These are phyloP conservation scores for Auanema freiburgensis DNA, from an alignment of 2,888 invertebrate species.

Conservation along the genomic window DNA sequence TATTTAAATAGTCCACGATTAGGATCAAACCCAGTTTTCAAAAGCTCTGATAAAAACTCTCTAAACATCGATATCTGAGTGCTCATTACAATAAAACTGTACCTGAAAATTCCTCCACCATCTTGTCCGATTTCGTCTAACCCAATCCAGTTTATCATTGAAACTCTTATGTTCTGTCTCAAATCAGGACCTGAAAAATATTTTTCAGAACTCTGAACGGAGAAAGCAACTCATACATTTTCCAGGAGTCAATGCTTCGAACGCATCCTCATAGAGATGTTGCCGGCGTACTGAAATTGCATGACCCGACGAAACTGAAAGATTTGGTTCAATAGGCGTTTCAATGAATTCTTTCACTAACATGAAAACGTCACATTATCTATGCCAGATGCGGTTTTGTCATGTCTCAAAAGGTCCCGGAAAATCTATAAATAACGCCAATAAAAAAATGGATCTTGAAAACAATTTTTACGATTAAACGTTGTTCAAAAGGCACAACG, in stretches of 20 bases:
- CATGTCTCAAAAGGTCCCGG: conserved; percentile 67
- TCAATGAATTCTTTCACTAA: too few species aligned
- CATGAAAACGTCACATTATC: background rate
- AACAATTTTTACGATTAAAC: conserved; percentile 68
- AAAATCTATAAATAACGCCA: conserved; percentile 64
- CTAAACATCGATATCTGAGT: too few species aligned
- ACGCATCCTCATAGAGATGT: conserved; percentile 97
- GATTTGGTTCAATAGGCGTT: too few species aligned
- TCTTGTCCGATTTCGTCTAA: conserved; percentile 94
- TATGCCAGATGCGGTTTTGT: conserved; percentile 73
- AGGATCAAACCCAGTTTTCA: conserved; percentile 70
- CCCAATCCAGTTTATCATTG: conserved; percentile 79
- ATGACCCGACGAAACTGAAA: background rate
- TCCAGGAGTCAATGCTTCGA: conserved; percentile 79
- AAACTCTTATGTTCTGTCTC: conserved; percentile 77
- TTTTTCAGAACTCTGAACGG: conserved; percentile 5
- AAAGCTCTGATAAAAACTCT: conserved; percentile 88
- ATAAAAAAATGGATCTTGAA: background rate
- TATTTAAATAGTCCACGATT: conserved; percentile 78
- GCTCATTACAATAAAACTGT: background rate
- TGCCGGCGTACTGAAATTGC: conserved; percentile 71
- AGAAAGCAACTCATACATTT: conserved; percentile 3
- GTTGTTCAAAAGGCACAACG: conserved; percentile 85
- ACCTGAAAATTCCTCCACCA: conserved; percentile 89
- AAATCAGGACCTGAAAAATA: conserved; percentile 78